phyloP scores from a whole-genome alignment of 92 coral and sea anemone genomes.

The Muricea muricata region DNA sequence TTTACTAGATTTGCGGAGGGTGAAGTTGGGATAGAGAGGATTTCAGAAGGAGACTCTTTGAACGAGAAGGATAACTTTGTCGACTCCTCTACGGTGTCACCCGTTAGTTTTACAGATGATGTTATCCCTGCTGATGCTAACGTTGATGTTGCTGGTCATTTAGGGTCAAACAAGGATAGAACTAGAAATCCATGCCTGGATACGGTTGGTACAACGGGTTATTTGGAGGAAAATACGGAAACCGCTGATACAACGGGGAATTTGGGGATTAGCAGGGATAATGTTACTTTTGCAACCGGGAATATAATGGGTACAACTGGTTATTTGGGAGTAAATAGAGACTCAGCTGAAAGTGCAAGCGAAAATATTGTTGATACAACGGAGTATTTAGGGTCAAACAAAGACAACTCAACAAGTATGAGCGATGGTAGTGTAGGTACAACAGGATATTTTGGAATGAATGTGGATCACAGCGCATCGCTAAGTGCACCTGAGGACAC shows the following conservation, averaged over 20 bases:
- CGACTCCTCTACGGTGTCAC: constrained; percentile 7
- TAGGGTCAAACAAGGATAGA: neutral
- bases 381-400: neutral
- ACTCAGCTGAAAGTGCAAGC: neutral
- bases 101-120: constrained; percentile 8
- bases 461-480: neutral
- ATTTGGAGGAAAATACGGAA: neutral
- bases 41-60: neutral
- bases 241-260: neutral
- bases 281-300: neutral
- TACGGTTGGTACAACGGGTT: neutral
- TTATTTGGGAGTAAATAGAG: neutral
- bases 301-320: neutral
- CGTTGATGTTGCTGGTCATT: neutral
- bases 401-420: neutral
- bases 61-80: neutral
- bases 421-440: neutral
- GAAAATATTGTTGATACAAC: neutral
- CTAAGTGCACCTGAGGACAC: neutral
- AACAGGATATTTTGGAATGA: neutral
- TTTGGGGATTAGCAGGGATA: neutral
- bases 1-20: neutral
- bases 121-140: neutral
- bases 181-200: neutral
- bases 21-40: neutral